Conservation (phyloP, 2,113 vertebrate genomes). For the Stegostoma tigrinum region DNA sequence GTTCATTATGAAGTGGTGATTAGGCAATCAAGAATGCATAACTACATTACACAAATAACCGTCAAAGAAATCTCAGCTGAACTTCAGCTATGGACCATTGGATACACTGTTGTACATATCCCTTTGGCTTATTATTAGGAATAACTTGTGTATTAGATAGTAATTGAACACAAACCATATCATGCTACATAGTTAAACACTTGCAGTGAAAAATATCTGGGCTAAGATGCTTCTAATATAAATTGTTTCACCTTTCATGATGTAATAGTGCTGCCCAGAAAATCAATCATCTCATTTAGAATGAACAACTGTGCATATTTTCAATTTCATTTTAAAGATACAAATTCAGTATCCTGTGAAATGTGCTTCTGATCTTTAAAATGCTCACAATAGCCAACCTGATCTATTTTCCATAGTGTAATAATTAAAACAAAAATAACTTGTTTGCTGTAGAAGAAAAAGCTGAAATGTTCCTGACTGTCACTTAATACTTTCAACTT, state of each 20-base stretch:
- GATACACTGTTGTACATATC: not conserved
- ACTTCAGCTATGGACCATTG: not conserved
- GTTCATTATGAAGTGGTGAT: not conserved
- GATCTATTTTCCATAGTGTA: not conserved
- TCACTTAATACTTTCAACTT: too few relatives aligned
- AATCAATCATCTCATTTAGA: not conserved
- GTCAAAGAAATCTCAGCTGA: not conserved
- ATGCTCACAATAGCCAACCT: not conserved
- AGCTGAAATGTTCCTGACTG: too few relatives aligned
- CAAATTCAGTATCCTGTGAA: too few relatives aligned
- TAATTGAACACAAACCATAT: not conserved
- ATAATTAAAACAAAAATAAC: not conserved
- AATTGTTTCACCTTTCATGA: not conserved
- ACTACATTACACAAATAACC: not conserved
- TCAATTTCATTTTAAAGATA: not conserved
- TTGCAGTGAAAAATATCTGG: not conserved
- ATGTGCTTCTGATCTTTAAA: not conserved
- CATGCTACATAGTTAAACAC: not conserved
- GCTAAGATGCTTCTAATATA: not conserved
- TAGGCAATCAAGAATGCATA: not conserved
- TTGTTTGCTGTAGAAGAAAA: too few relatives aligned
- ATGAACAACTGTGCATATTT: not conserved
- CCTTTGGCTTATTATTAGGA: not conserved
- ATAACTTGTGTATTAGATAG: not conserved
- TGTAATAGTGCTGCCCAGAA: not conserved